phyloP scores from a whole-genome alignment of 2,113 vertebrate species.

The Syrrhaptes paradoxus region DNA sequence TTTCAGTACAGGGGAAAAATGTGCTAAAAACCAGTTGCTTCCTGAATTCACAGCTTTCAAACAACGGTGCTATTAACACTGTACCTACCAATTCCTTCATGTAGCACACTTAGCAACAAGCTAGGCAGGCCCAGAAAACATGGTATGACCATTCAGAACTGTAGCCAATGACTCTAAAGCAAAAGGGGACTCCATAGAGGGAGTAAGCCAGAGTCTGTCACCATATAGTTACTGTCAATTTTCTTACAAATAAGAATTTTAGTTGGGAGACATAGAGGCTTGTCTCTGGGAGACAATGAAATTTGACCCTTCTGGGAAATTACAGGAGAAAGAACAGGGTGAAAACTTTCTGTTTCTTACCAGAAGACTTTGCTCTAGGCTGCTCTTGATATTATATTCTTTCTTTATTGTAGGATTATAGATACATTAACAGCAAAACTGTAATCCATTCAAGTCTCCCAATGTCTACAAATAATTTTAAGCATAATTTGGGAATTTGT shows the following conservation, averaged over 20 bases:
- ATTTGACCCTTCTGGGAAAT: neutral
- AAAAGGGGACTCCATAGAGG: neutral
- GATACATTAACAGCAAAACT: slow-evolving; percentile 11
- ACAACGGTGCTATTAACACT: neutral
- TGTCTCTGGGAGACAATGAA: too few species aligned
- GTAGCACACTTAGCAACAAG: neutral
- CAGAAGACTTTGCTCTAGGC: neutral
- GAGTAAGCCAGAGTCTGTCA: neutral
- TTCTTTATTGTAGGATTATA: neutral
- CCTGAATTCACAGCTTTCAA: neutral
- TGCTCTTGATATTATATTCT: neutral
- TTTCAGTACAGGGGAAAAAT: neutral
- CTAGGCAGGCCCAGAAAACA: neutral
- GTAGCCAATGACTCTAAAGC: neutral
- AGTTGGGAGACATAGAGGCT: neutral
- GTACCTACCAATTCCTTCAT: neutral
- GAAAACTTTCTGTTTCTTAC: neutral
- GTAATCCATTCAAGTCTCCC: neutral
- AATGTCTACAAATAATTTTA: slow-evolving; percentile 46
- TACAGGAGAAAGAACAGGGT: neutral
- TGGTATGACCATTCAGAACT: neutral
- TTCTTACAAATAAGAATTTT: neutral
- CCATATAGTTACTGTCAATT: neutral
- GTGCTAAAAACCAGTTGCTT: neutral
- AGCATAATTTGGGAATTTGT: slow-evolving; percentile 50